Evolutionary conservation across 64 coral and sea anemone species (phyloP), one percentile per base, ranked within the genome.

Genomic region (Astreopora myriophthalma): DNA sequence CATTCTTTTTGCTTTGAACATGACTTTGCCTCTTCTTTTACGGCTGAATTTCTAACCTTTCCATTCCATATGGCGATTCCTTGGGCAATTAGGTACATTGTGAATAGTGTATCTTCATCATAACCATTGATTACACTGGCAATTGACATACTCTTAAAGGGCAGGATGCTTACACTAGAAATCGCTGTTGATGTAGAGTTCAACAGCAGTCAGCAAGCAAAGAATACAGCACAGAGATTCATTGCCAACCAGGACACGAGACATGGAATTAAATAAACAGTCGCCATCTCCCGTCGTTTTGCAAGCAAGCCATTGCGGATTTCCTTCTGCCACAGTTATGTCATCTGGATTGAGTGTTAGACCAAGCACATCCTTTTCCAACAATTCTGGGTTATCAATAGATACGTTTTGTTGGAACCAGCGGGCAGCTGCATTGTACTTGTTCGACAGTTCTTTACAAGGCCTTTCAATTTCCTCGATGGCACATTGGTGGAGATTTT

Each of bases 221-320:
- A 87, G 66, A 44, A 69, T n/a, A 39, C 28, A n/a, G 14, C 3
- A 32, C 60, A 85, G 22, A 33, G 58, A 68, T 35, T 87, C 37
- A 87, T 72, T 31, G 24, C 82, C 80, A 60, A 84, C 80, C 80
- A 84, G 80, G 33, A 84, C n/a, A 36, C 46, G 8, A 10, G 80
- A 84, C 19, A 32, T 51, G 26, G 80, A 84, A 48, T 84, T 63
- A 30, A 84, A 84, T 19, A 84, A 84, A 84, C 80, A 84, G 31
- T 84, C 60, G 17, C 80, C 80, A 84, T 58, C 57, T 84, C 80
- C 80, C 23, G 80, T 84, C 33, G 42, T 12, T 19, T 82, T 82
- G 55, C 55, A 60, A 60, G 55, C 55, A 60, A 60, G 55, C 2
- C 13, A 60, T 60, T 19, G 5, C 1, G 7, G 26, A 29, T n/a